Evolutionary conservation across 1,140 invertebrate genomes (phyloP), one percentile per base, ranked within the genome.

Genomic region (Copidosoma floridanum): DNA sequence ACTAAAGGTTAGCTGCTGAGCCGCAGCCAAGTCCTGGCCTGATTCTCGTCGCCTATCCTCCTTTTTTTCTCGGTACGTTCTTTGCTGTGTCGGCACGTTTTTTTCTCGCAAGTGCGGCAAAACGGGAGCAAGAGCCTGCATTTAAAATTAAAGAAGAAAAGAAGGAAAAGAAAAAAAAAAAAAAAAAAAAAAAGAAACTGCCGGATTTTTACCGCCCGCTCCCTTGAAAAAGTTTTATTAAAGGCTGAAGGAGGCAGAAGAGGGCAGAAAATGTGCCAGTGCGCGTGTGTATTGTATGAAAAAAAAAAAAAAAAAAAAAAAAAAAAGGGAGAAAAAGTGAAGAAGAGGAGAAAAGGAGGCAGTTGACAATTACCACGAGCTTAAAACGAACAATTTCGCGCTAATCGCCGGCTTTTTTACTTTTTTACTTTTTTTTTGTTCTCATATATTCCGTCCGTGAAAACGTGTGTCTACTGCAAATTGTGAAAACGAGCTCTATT

Each of bases 401-500:
- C 40, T 16, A 54, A 24, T 38, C n/a, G n/a, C n/a, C n/a, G n/a
- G n/a, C n/a, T n/a, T n/a, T n/a, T n/a, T n/a, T n/a, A n/a, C n/a
- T n/a, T n/a, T n/a, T n/a, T n/a, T n/a, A n/a, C n/a, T n/a, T n/a
- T n/a, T n/a, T n/a, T n/a, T n/a, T n/a, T n/a, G n/a, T n/a, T n/a
- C n/a, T n/a, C n/a, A n/a, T n/a, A n/a, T n/a, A n/a, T n/a, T n/a
- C n/a, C n/a, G n/a, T 37, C 40, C 44, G 18, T 21, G 50, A 52
- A 58, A 52, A 53, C 48, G 50, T 63, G 43, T 41, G 53, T 55
- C 23, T 63, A 57, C 63, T 66, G 65, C 61, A 68, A 69, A 69
- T 71, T 69, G 23, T 50, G 21, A 37, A 59, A 67, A 65, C 68
- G 64, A 68, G 64, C 59, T 57, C 38, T 53, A 27, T 41, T 53